Evolutionary conservation across 2,113 vertebrate genomes (phyloP).

Genomic region (Solea senegalensis): DNA sequence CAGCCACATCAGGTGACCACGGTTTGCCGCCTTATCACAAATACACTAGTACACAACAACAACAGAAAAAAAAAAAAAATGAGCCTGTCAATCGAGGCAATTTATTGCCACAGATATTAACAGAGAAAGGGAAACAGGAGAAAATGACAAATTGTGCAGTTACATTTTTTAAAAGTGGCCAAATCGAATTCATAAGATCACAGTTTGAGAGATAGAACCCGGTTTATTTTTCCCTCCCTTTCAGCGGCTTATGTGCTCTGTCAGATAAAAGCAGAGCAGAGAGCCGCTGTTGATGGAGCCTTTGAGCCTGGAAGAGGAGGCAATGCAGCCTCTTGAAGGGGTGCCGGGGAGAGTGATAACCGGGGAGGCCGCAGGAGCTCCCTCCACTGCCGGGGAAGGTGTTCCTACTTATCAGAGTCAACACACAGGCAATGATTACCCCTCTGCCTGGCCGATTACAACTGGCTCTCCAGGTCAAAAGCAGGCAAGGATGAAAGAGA

Average conservation of each 20-base stretch:
- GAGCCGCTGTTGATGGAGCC: slow-evolving; percentile 91
- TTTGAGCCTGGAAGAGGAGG: slow-evolving; percentile 88
- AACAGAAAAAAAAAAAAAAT: slow-evolving; percentile 40
- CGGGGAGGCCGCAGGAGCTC: slow-evolving; percentile 83
- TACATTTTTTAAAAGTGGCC: slow-evolving; percentile 88
- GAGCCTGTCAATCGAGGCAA: slow-evolving; percentile 75
- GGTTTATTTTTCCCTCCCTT: slow-evolving; percentile 84
- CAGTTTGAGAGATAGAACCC: slow-evolving; percentile 92
- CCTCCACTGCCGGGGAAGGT: slow-evolving; percentile 91
- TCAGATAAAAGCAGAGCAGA: slow-evolving; percentile 96
- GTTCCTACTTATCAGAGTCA: slow-evolving; percentile 98
- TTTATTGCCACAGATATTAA: slow-evolving; percentile 81
- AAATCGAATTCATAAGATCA: slow-evolving; percentile 96
- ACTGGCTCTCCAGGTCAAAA: slow-evolving; percentile 91
- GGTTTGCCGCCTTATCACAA: slow-evolving; percentile 70
- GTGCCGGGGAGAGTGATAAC: slow-evolving; percentile 92
- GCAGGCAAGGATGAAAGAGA: slow-evolving; percentile 95
- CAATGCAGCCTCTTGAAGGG: slow-evolving; percentile 92
- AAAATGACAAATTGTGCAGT: slow-evolving; percentile 82
- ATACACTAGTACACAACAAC: slow-evolving; percentile 60
- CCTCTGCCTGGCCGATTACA: slow-evolving; percentile 96
- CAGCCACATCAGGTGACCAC: slow-evolving; percentile 66
- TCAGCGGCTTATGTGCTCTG: slow-evolving; percentile 93
- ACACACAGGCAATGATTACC: slow-evolving; percentile 97
- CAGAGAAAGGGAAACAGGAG: slow-evolving; percentile 70